These are phyloP conservation scores for Aplysina aerophoba DNA, from an alignment of 37 sponge, comb jelly and placozoan species.

Conservation along the genomic window DNA sequence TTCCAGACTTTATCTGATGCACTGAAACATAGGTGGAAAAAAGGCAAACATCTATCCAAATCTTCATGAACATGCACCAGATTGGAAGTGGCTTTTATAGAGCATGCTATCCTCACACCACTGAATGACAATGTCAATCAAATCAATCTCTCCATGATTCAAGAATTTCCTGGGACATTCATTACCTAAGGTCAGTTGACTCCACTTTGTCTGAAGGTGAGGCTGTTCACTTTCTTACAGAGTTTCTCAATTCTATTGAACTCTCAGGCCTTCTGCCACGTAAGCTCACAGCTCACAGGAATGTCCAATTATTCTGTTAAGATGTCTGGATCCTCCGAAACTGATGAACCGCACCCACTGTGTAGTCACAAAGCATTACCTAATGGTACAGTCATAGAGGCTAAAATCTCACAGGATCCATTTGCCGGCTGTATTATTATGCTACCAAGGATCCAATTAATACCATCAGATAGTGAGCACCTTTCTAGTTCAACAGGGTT, in stretches of 20 bases:
- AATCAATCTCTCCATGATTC: conserved; percentile 23
- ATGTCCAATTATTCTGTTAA: conserved; percentile 35
- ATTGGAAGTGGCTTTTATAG: conserved; percentile 25
- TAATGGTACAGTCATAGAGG: conserved; percentile 27
- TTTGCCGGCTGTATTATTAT: conserved; percentile 17
- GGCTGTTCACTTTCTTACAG: conserved; percentile 31
- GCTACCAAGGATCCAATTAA: conserved; percentile 35
- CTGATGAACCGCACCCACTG: conserved; percentile 34
- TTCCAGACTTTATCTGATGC: not conserved
- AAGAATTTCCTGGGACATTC: not conserved
- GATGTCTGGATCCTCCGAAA: conserved; percentile 35
- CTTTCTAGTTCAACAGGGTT: conserved; percentile 33
- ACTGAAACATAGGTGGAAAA: not conserved
- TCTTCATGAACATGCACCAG: not conserved
- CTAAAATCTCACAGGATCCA: conserved; percentile 2
- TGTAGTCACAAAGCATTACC: conserved; percentile 3
- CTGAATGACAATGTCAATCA: conserved; percentile 17
- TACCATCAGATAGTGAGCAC: conserved; percentile 31
- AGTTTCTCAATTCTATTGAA: conserved; percentile 41
- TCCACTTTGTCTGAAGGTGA: not conserved
- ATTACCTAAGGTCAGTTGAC: conserved; percentile 34
- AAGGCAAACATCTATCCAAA: not conserved
- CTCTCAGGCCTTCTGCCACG: conserved; percentile 35
- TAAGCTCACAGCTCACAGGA: conserved; percentile 9
- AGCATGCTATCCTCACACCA: conserved; percentile 41